Evolutionary conservation across 1,140 invertebrate genomes (phyloP), one percentile per base, ranked within the genome.

Genomic region (Mya arenaria): DNA sequence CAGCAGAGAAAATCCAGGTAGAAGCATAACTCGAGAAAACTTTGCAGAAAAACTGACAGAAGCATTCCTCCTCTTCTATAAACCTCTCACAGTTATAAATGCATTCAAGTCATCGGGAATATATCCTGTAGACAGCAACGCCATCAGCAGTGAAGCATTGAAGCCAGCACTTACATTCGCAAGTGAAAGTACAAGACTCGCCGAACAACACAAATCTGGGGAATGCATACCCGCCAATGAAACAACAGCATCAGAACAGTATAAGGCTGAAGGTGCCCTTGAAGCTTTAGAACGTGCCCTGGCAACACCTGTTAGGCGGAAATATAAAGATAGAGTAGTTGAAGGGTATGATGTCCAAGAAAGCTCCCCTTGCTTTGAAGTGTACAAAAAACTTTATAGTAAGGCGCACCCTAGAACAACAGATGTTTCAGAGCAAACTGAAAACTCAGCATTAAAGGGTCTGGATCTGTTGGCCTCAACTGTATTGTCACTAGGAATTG

Each of bases 41-140:
- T 85, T 85, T 85, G 72, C 84, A 23, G 72, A 74, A 48, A 83
- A 85, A 69, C 63, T 85, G 39, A 65, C 71, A n/a, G 82, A 84
- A 34, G 69, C 77, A 1, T 84, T 83, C 66, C 25, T 75, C 2
- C 0, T 58, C 13, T 85, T 85, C 56, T 85, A 85, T 37, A 85
- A 84, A 69, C 82, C 82, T 30, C 65, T 72, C 1, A 84, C 77
- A 52, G 72, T 85, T 17, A 52, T 77, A 15, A 69, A 84, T 48
- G 81, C 68, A 71, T 84, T 83, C 36, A 68, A 52, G n/a, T 32
- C 68, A 52, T 30, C 58, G 23, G 73, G 66, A 15, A 62, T 62
- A 25, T 15, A 62, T 62, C 60, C n/a, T 4, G 60, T 62, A 30
- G 60, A 15, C 30, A 62, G 8, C 30, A 23, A 5, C 30, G 13